Conservation (phyloP, 2,797 vertebrate genomes). For the Melanotaenia maccullochi region DNA sequence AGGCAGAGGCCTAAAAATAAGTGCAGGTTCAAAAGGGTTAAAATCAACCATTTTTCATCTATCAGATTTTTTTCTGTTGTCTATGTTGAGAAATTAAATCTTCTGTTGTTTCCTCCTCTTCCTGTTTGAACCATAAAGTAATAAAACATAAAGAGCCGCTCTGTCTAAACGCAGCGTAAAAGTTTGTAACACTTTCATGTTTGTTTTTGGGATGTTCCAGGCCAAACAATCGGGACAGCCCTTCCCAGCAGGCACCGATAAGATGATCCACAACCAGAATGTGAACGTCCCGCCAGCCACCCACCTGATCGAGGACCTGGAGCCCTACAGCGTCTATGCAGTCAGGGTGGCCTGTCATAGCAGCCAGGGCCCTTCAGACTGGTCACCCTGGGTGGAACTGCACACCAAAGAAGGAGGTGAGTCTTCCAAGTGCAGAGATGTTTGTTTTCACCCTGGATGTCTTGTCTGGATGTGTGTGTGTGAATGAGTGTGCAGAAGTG, state of each 20-base stretch:
- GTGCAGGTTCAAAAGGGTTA: too few relatives aligned
- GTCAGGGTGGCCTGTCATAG: slow-evolving; percentile 87
- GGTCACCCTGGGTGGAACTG: slow-evolving; percentile 86
- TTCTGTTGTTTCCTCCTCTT: slow-evolving; percentile 12
- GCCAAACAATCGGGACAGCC: slow-evolving; percentile 72
- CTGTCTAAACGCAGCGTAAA: not conserved
- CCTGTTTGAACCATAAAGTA: slow-evolving; percentile 23
- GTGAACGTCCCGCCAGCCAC: slow-evolving; percentile 80
- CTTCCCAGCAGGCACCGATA: slow-evolving; percentile 36
- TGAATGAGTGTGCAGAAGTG: slow-evolving; percentile 18
- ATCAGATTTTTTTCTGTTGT: not conserved
- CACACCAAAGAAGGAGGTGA: slow-evolving; percentile 89
- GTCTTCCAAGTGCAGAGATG: slow-evolving; percentile 33
- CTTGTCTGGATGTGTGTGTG: slow-evolving; percentile 12
- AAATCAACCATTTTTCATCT: not conserved
- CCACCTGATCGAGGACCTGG: slow-evolving; percentile 77
- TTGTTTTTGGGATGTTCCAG: slow-evolving; percentile 64
- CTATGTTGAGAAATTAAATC: not conserved
- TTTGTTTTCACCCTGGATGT: slow-evolving; percentile 46
- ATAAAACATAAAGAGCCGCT: not conserved
- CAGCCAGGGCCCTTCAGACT: slow-evolving; percentile 86
- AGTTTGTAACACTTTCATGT: not conserved
- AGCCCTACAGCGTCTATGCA: slow-evolving; percentile 83
- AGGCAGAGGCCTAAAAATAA: too few relatives aligned
- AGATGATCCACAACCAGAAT: slow-evolving; percentile 81